Percentiles rank a stretch among this genome's conserved stretches.
Evolutionary conservation across 2,113 vertebrate species (phyloP).

Genomic region (Gracilinanus agilis): DNA sequence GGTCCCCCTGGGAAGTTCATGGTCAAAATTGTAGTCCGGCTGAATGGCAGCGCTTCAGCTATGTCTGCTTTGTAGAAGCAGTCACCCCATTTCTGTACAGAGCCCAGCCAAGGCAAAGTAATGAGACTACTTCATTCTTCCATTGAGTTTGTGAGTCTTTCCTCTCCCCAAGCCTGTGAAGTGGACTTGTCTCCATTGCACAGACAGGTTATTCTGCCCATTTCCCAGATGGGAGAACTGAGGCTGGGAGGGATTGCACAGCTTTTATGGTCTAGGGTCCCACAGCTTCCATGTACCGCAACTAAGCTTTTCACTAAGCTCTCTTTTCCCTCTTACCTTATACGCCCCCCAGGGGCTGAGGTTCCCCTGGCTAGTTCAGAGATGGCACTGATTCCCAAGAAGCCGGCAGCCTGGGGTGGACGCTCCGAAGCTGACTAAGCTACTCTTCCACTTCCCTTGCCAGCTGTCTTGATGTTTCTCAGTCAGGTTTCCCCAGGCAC

Average conservation of each 20-base stretch:
- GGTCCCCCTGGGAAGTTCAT: neutral
- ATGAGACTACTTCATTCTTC: neutral
- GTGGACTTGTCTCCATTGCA: neutral
- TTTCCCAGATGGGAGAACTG: neutral
- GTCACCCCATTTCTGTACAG: neutral
- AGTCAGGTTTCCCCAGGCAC: neutral
- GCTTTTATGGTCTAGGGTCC: neutral
- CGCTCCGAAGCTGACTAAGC: neutral
- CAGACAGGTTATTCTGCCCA: neutral
- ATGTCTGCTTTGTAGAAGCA: neutral
- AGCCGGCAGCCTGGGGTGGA: neutral
- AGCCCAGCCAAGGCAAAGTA: neutral
- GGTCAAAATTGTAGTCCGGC: neutral
- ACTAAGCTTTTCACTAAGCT: neutral
- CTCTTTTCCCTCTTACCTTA: neutral
- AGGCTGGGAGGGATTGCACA: neutral
- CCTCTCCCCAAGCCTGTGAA: too few species aligned
- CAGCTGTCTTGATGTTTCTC: conserved; percentile 11
- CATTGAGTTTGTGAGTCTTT: neutral
- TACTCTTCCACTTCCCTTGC: neutral
- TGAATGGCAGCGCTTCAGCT: neutral
- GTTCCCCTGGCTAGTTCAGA: neutral
- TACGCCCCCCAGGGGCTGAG: neutral
- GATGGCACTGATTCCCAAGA: neutral
- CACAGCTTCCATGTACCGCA: neutral